Evolutionary conservation across 2,888 invertebrate species (phyloP), one percentile per base, ranked within the genome.

Genomic region (Apotomis betuletana): DNA sequence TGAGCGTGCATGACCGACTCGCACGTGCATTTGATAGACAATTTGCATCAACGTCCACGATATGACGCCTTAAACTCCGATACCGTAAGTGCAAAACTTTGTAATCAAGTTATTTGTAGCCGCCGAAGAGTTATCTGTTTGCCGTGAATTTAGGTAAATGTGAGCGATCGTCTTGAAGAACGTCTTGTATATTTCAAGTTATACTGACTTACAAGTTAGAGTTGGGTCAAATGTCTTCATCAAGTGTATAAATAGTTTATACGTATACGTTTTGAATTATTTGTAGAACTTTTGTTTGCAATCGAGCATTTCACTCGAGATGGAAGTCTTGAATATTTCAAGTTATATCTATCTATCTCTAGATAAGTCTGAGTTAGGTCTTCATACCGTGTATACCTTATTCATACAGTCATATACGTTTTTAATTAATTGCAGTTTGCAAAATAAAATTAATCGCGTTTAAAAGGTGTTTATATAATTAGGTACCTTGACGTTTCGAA

Each of bases 21-120:
- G 80, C 83, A 80, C 80, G 85, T 82, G 80, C 79, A 76, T 75
- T 77, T 81, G 76, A 76, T 82, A 80, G 78, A 83, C 76, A 77
- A 77, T 80, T 83, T 82, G 78, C 78, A 81, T 81, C 76, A 72
- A 73, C 75, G 75, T 80, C 70, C 69, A 74, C 62, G 67, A 58
- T 72, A 63, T 68, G 72, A 72, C 68, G 63, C 67, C 72, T 63
- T 54, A 72, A 63, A 63, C 67, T 44, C 62, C 61, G 72, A 68
- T 72, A 68, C 67, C 72, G 72, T 72, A 72, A 72, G 68, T 68
- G 67, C 57, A 63, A 68, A 68, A 46, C 54, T 72, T 62, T 59
- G 65, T 70, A 67, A 67, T 60, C 65, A 55, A 60, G 54, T 55
- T 55, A 61, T 70, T 70, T 61, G 70, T 63, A 65, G 36, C 65